Conservation (phyloP, 2,888 invertebrate genomes). For the Pilophorus perplexus region DNA sequence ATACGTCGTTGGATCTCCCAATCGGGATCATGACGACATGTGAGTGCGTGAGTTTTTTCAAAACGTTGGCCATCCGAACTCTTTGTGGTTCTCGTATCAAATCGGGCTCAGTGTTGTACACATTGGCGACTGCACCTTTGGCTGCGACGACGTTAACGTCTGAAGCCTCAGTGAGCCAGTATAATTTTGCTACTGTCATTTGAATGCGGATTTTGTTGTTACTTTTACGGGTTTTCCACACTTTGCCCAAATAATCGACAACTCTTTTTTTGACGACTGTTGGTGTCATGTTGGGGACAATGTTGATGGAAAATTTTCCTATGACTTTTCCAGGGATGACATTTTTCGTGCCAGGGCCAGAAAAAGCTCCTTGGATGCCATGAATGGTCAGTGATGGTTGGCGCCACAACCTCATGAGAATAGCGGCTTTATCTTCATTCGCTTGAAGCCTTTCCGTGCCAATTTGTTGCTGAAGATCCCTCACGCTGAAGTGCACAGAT, state of each 20-base stretch:
- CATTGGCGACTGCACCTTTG: not conserved
- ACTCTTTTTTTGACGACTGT: slow-evolving; percentile 8
- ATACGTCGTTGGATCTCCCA: not conserved
- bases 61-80: not conserved
- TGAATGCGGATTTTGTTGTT: slow-evolving; percentile 12
- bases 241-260: slow-evolving; percentile 7
- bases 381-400: slow-evolving; percentile 31
- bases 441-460: slow-evolving; percentile 2
- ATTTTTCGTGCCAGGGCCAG: not conserved
- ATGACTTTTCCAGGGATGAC: slow-evolving; percentile 22
- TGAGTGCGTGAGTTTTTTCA: slow-evolving; percentile 8
- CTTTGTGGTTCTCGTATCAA: not conserved
- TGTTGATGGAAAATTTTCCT: slow-evolving; percentile 26
- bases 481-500: slow-evolving; percentile 3
- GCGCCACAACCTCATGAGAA: slow-evolving; percentile 3
- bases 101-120: slow-evolving; percentile 13
- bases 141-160: slow-evolving; percentile 14
- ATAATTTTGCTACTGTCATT: slow-evolving; percentile 25
- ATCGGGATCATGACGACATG: slow-evolving; percentile 8
- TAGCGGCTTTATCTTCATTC: slow-evolving; percentile 16
- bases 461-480: not conserved
- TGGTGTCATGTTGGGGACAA: slow-evolving; percentile 14
- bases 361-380: slow-evolving; percentile 17
- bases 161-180: slow-evolving; percentile 18
- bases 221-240: slow-evolving; percentile 12